Base-by-base conservation (phyloP, 2,888 invertebrate genomes). In the Anarsia innoxiella region DNA sequence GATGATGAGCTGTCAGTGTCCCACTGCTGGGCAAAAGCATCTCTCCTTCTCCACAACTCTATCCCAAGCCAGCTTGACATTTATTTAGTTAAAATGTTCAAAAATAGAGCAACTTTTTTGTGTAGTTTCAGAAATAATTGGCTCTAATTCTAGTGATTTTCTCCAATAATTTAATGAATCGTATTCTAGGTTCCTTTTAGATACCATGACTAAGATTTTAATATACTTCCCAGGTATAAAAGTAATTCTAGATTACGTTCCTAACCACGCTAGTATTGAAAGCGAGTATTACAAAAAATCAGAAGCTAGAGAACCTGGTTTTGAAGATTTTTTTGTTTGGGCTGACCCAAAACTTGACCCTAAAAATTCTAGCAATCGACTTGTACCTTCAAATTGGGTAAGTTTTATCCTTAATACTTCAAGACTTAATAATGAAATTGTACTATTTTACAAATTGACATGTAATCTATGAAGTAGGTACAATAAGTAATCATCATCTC, bases 251-350 rank as follows among this genome's bases (percentile, higher is more conserved):
- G 90, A 90, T 56, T 87, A 88, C 49, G 89, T 90, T 1, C 90
- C 90, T 0, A 87, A 87, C 49, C 87, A 87, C 37, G 78, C 91
- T 0, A 93, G 93, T 44, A 88, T 90, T 44, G 78, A 91, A 48
- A 93, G 94, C 42, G 87, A 88, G 1, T 97, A 96, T 93, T 97
- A 97, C 64, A 59, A 70, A 12, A 77, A 86, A 30, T 94, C 94
- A 0, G 78, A 87, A 0, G 70, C 83, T 0, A 72, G 72, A 6
- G 86, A 86, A 12, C 74, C 85, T 2, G 88, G 87, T 0, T 95
- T 88, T 56, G 88, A 89, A 31, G 87, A 93, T 46, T 93, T 87
- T 53, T 94, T 92, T 57, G 75, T 93, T 0, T 94, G 94, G 94
- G 85, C 82, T 33, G 83, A 90, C 30, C 88, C 88, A 0, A 55